Evolutionary conservation across 1,140 invertebrate species (phyloP).

Genomic region (Drosophila sucinea): DNA sequence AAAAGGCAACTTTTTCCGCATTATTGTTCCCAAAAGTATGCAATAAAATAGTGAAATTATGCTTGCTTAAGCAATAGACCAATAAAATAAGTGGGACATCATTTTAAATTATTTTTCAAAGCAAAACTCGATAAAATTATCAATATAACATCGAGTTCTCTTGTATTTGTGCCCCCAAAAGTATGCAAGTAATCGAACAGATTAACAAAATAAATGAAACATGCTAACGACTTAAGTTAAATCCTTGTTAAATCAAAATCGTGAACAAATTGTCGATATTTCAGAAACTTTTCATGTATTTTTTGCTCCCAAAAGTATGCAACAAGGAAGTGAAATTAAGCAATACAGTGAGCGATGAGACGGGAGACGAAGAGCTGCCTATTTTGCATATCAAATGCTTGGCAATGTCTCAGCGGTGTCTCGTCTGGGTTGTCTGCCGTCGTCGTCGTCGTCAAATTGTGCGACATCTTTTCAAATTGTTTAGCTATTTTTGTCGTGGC

Average conservation of each 20-base stretch:
- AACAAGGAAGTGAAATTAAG: slow-evolving; percentile 13
- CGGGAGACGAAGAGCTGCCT: slow-evolving; percentile 34
- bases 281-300: background rate
- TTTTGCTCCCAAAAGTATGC: slow-evolving; percentile 11
- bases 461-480: slow-evolving; percentile 78
- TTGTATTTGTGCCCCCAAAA: background rate
- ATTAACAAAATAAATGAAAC: background rate
- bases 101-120: no score
- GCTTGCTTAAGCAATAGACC: no score
- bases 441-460: slow-evolving; percentile 69
- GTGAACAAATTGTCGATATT: background rate
- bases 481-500: slow-evolving; percentile 72
- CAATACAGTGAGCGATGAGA: background rate
- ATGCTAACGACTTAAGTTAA: background rate
- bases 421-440: slow-evolving; percentile 40
- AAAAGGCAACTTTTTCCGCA: background rate
- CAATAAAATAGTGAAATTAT: background rate
- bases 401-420: slow-evolving; percentile 53
- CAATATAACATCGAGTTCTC: no score
- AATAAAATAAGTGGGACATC: no score
- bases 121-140: no score
- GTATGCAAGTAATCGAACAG: background rate
- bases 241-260: background rate
- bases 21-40: background rate
- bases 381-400: slow-evolving; percentile 69